Conservation (phyloP, 23 tunicate species). For the Trididemnum clinides region DNA sequence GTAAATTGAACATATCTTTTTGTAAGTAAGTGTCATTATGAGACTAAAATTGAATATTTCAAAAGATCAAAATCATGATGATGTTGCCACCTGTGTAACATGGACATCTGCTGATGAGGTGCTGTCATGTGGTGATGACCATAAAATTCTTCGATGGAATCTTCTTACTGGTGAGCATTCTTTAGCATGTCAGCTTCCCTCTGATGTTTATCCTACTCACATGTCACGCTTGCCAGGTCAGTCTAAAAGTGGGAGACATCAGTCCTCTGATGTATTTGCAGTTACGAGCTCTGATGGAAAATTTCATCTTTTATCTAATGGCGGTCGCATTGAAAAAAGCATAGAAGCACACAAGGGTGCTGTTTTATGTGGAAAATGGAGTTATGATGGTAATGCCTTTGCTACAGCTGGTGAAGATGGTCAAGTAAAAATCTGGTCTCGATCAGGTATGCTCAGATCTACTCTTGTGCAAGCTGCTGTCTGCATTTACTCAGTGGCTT, state of each 20-base stretch:
- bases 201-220: constrained; percentile 79
- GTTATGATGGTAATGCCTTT: constrained; percentile 87
- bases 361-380: constrained; percentile 87
- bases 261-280: constrained; percentile 49
- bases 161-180: constrained; percentile 69
- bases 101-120: constrained; percentile 86
- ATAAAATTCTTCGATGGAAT: constrained; percentile 66
- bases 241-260: constrained; percentile 57
- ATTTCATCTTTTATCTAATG: constrained; percentile 55
- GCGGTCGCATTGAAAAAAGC: constrained; percentile 86
- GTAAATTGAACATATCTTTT: too few species aligned
- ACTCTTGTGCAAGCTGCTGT: constrained; percentile 58
- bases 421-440: constrained; percentile 89
- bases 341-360: constrained; percentile 92
- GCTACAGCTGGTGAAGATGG: constrained; percentile 97
- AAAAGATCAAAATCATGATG: constrained; percentile 55
- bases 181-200: constrained; percentile 44
- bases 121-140: constrained; percentile 82
- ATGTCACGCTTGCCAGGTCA: constrained; percentile 61
- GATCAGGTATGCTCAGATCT: constrained; percentile 90
- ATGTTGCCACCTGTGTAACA: constrained; percentile 73
- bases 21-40: too few species aligned
- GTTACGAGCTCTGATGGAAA: constrained; percentile 90
- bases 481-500: constrained; percentile 77
- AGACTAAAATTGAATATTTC: constrained; percentile 62